A percentile compares a stretch with the other conserved stretches of the same genome.
Conservation (phyloP, 1,140 invertebrate genomes). For the Eumeta japonica region DNA sequence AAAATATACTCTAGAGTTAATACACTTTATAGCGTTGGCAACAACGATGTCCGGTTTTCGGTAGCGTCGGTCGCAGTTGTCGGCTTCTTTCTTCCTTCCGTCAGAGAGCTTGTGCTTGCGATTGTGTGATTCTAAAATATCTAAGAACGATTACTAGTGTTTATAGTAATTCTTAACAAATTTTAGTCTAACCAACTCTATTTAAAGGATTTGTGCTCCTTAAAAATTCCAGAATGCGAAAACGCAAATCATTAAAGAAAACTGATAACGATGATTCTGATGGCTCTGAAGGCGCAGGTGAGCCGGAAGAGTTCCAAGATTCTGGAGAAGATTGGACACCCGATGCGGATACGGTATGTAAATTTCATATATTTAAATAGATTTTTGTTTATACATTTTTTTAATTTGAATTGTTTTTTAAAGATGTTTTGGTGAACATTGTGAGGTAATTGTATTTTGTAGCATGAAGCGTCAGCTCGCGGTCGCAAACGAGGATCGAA, state of each 20-base stretch:
- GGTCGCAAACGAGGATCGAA: slow-evolving; percentile 33
- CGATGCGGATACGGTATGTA: slow-evolving; percentile 47
- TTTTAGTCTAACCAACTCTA: no score
- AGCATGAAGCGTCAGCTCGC: slow-evolving; percentile 36
- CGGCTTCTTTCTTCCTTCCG: no score
- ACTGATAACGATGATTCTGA: slow-evolving; percentile 47
- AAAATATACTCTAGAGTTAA: no score
- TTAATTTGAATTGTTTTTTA: not conserved
- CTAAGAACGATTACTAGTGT: not conserved
- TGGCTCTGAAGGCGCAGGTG: slow-evolving; percentile 42
- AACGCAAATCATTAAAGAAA: slow-evolving; percentile 53
- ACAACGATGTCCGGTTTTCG: no score
- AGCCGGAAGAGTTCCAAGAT: slow-evolving; percentile 57
- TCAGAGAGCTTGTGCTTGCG: no score
- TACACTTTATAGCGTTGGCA: no score
- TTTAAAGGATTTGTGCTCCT: no score
- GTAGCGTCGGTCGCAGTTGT: no score
- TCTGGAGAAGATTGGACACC: slow-evolving; percentile 58
- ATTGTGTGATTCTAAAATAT: no score
- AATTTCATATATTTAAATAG: not conserved
- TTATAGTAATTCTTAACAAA: not conserved
- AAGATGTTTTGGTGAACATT: no score
- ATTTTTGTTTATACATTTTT: not conserved
- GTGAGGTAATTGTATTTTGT: no score
- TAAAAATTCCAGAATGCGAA: slow-evolving; percentile 48